phyloP scores from a whole-genome alignment of 1,140 invertebrate genomes.

The Drosophila mauritiana region DNA sequence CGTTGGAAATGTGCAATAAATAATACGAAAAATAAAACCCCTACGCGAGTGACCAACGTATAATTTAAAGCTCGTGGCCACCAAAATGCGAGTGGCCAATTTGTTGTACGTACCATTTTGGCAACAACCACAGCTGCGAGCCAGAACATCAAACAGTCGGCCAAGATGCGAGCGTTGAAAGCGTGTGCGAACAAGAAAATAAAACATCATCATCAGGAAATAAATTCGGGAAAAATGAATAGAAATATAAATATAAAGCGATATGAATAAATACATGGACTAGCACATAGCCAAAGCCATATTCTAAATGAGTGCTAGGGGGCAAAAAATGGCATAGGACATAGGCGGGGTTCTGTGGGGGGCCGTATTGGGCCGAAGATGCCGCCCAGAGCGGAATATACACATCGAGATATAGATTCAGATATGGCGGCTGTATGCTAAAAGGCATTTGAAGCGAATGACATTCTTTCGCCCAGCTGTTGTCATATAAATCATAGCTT shows the following conservation, averaged over 20 bases:
- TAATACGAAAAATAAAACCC: slow-evolving; percentile 49
- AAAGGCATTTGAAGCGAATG: slow-evolving; percentile 60
- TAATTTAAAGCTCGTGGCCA: slow-evolving; percentile 74
- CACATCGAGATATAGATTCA: slow-evolving; percentile 32
- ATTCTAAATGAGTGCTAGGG: slow-evolving; percentile 29
- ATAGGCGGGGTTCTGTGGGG: too few relatives aligned
- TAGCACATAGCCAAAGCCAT: slow-evolving; percentile 31
- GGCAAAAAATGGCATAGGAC: slow-evolving; percentile 40
- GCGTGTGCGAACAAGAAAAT: slow-evolving; percentile 80
- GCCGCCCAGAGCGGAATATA: slow-evolving; percentile 34
- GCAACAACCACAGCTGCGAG: slow-evolving; percentile 9
- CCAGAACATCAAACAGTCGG: slow-evolving; percentile 62
- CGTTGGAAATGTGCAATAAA: slow-evolving; percentile 29
- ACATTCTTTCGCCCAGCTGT: slow-evolving; percentile 73
- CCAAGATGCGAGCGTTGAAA: slow-evolving; percentile 61
- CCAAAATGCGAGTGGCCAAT: slow-evolving; percentile 70
- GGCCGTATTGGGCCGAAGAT: slow-evolving; percentile 1
- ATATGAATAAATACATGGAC: slow-evolving; percentile 51
- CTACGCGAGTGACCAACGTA: slow-evolving; percentile 52
- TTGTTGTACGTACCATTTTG: slow-evolving; percentile 42
- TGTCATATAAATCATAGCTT: slow-evolving; percentile 73
- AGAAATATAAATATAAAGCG: slow-evolving; percentile 55
- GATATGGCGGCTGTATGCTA: slow-evolving; percentile 48
- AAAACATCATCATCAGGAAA: slow-evolving; percentile 81
- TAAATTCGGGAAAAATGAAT: slow-evolving; percentile 67